Percentiles rank a stretch among this genome's conserved stretches.
Conservation (phyloP, 2,797 vertebrate genomes). For the Cynopterus sphinx region DNA sequence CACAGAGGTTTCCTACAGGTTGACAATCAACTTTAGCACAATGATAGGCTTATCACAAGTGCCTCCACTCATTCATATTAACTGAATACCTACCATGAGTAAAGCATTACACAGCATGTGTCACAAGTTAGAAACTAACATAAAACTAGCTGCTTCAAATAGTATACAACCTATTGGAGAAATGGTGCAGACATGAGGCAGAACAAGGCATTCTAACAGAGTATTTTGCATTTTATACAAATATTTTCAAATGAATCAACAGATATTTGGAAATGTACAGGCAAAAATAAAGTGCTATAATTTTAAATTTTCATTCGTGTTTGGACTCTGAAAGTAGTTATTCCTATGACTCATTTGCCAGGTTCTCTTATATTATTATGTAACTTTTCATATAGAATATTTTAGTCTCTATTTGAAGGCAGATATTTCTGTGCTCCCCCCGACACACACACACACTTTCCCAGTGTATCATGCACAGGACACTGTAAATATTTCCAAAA, state of each 20-base stretch:
- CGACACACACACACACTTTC: not conserved
- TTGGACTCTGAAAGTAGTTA: constrained; percentile 32
- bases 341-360: not conserved
- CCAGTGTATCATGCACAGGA: not conserved
- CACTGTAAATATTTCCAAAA: not conserved
- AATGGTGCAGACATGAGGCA: not conserved
- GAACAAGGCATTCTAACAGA: not conserved
- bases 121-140: not conserved
- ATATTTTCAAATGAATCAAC: constrained; percentile 9
- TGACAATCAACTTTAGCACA: not conserved
- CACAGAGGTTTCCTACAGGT: not conserved
- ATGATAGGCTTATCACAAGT: not conserved
- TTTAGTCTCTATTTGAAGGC: not conserved
- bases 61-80: not conserved
- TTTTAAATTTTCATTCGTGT: constrained; percentile 37
- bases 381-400: constrained; percentile 15
- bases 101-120: not conserved
- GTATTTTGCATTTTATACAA: not conserved
- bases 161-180: not conserved
- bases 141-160: not conserved
- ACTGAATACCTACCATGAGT: not conserved
- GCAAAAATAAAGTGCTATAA: not conserved
- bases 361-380: not conserved
- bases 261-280: constrained; percentile 20
- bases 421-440: not conserved